Conservation (phyloP, 1,140 invertebrate species). For the Tetramorium simillimum region DNA sequence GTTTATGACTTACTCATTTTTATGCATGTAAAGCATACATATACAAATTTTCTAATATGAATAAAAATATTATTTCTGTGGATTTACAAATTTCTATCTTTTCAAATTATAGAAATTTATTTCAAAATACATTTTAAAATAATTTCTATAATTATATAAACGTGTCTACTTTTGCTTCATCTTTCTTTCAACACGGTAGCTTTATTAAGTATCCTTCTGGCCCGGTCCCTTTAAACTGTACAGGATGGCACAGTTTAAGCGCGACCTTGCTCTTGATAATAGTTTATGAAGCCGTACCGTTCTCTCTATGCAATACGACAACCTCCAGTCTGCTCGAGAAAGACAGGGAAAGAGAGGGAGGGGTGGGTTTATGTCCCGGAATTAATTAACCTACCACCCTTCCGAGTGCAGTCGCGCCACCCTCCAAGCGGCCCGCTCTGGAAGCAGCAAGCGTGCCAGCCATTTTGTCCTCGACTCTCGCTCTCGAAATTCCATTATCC, state of each 20-base stretch:
- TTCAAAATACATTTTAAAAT: neutral
- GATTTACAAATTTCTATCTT: neutral
- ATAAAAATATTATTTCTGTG: neutral
- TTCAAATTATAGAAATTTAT: neutral
- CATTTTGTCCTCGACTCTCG: constrained; percentile 82
- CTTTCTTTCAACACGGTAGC: constrained; percentile 1
- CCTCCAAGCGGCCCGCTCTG: constrained; percentile 63
- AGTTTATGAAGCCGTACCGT: constrained; percentile 80
- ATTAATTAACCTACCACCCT: constrained; percentile 84
- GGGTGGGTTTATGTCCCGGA: constrained; percentile 82
- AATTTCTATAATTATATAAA: neutral
- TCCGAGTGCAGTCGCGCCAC: constrained; percentile 69
- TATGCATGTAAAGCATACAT: neutral
- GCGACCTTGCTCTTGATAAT: constrained; percentile 83
- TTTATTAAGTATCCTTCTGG: constrained; percentile 74
- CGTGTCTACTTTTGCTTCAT: neutral
- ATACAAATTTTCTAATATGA: neutral
- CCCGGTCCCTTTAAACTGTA: constrained; percentile 79
- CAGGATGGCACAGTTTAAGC: constrained; percentile 82
- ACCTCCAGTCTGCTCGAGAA: constrained; percentile 54
- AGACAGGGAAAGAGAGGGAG: constrained; percentile 41
- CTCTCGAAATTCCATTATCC: constrained; percentile 83
- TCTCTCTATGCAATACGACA: constrained; percentile 71
- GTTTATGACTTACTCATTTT: neutral
- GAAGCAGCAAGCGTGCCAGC: constrained; percentile 76